These are phyloP conservation scores for Eupristina koningsbergeri DNA, from an alignment of 1,140 invertebrate species.

Conservation along the genomic window DNA sequence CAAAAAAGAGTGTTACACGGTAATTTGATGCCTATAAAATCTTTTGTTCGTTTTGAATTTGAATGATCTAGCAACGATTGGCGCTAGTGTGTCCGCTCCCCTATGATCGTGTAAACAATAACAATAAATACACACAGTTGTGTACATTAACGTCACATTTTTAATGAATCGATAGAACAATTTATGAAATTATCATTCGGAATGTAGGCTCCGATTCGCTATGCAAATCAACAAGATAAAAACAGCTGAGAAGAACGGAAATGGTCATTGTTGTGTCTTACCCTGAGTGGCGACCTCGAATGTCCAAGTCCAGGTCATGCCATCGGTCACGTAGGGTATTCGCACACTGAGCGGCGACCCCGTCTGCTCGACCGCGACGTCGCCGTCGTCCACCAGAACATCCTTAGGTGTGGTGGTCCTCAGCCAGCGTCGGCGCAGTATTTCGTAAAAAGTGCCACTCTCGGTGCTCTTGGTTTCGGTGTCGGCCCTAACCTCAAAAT, in stretches of 20 bases:
- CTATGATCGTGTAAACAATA: slow-evolving; percentile 30
- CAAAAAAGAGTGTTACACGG: neutral
- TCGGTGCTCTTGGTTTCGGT: neutral
- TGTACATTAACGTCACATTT: neutral
- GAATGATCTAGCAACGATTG: neutral
- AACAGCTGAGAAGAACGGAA: neutral
- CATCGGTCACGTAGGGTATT: neutral
- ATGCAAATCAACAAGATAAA: neutral
- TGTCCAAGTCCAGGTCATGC: slow-evolving; percentile 53
- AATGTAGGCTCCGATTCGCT: neutral
- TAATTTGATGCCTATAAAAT: neutral
- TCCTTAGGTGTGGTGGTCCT: neutral
- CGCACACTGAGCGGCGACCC: neutral
- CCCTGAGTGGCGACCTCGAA: slow-evolving; percentile 55
- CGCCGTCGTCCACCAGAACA: slow-evolving; percentile 21
- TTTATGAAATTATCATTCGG: neutral
- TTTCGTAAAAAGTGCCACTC: neutral
- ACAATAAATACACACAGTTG: slow-evolving; percentile 7
- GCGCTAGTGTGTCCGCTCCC: slow-evolving; percentile 12
- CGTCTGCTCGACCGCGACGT: neutral
- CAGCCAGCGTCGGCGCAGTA: slow-evolving; percentile 15
- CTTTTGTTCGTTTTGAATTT: neutral
- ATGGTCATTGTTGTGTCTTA: slow-evolving; percentile 34
- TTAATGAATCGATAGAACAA: neutral
- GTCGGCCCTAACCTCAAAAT: slow-evolving; percentile 32